Base-by-base conservation (phyloP, 2,888 invertebrate genomes). In the Dasysyrphus albostriatus region DNA sequence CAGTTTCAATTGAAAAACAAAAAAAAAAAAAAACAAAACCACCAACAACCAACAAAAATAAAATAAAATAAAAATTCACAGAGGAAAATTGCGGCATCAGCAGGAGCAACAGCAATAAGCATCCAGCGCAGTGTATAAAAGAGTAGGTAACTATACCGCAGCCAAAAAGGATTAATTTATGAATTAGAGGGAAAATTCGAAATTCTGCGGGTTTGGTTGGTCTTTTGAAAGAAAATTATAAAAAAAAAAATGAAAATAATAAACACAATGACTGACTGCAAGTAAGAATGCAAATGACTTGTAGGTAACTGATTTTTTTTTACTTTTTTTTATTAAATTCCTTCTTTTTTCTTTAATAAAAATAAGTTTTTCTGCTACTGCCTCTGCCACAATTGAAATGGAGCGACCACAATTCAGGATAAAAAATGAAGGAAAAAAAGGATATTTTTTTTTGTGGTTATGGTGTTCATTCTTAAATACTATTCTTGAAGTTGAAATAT, bases 211-310 rank as follows among this genome's bases (percentile, higher is more conserved):
- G 37, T 69, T 24, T 69, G 58, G 67, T 44, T 76, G 44, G 29
- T 47, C 65, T 29, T 59, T 69, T 59, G 24, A 58, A 34, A 37
- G 10, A 37, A 29, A 49, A 42, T 44, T 37, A 67, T 1, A 63
- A 32, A 9, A 32, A 58, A 4, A 56, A 59, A 16, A 24, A n/a
- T 24, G 10, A 49, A 24, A 47, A 70, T 69, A 14, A 75, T 42
- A 32, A 44, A 81, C 47, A 63, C 70, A 67, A 75, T 51, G 54
- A 65, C 63, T 39, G 63, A 65, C 47, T 77, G 67, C 44, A 81
- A 70, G 61, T 34, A 76, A 81, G 75, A 51, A 81, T 81, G 81
- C 75, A 81, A 81, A 81, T 76, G 80, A 61, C 61, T 75, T 76
- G 54, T 54, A 69, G 69, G 54, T 69, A 54, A 69, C 37, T 51